phyloP scores from a whole-genome alignment of 2,797 vertebrate species.

The Urosaurus nigricauda region DNA sequence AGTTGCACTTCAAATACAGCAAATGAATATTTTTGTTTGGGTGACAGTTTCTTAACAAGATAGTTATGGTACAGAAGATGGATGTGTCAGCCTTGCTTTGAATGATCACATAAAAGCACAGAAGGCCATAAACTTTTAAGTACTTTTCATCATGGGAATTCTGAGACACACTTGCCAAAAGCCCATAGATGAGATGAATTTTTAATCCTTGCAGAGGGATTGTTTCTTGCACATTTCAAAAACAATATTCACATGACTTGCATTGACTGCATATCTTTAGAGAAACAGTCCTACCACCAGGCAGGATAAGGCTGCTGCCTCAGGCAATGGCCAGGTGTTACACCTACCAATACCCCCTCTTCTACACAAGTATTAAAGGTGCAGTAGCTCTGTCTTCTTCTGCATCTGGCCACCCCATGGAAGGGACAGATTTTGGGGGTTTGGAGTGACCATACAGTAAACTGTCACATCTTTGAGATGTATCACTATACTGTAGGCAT shows the following conservation, averaged over 20 bases:
- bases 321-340: background rate
- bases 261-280: background rate
- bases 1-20: constrained; percentile 55
- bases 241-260: constrained; percentile 16
- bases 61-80: constrained; percentile 8
- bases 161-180: background rate
- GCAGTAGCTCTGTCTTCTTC: background rate
- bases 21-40: constrained; percentile 32
- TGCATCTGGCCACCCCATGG: background rate
- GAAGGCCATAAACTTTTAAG: constrained; percentile 27
- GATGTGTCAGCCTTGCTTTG: constrained; percentile 26
- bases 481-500: background rate
- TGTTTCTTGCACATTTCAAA: constrained; percentile 6
- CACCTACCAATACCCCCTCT: background rate
- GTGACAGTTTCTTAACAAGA: constrained; percentile 18
- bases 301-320: background rate
- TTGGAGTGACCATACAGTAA: background rate
- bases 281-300: background rate
- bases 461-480: background rate
- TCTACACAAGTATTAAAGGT: background rate
- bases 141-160: constrained; percentile 31
- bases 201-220: background rate
- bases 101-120: constrained; percentile 35
- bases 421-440: background rate
- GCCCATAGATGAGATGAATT: constrained; percentile 6